Conservation (phyloP, 1,140 invertebrate species). For the Myzus persicae region DNA sequence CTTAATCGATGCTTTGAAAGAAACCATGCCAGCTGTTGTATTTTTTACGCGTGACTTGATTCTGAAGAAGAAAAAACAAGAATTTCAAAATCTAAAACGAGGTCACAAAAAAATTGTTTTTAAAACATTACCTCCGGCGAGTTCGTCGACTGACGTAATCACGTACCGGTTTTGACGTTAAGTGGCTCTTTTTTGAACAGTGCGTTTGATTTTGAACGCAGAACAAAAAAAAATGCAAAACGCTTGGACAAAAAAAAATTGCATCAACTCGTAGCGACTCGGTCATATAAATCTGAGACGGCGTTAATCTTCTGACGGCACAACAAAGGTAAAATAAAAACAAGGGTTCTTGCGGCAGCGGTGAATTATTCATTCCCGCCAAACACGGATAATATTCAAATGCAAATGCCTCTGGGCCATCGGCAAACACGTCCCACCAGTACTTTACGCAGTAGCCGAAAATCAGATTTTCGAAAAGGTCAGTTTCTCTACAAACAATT, state of each 20-base stretch:
- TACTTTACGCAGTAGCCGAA: background rate
- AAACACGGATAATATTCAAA: slow-evolving; percentile 34
- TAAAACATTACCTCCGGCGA: background rate
- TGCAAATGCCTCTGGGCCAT: background rate
- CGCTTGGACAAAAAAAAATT: background rate
- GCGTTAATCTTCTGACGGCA: background rate
- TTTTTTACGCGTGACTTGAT: background rate
- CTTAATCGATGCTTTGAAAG: background rate
- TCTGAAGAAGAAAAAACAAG: background rate
- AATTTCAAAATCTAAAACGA: background rate
- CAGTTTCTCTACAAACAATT: slow-evolving; percentile 13
- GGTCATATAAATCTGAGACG: background rate
- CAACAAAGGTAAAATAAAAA: slow-evolving; percentile 18
- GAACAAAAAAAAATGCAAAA: background rate
- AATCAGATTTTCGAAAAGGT: slow-evolving; percentile 27
- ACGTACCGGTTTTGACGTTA: background rate
- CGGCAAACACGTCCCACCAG: background rate
- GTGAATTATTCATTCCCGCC: background rate
- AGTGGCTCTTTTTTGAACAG: background rate
- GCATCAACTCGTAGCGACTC: background rate
- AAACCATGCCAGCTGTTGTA: background rate
- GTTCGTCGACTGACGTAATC: background rate
- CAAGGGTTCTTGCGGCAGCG: background rate
- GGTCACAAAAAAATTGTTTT: too few relatives aligned
- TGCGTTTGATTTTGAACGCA: background rate